Conservation (phyloP, 2,888 invertebrate genomes). For the Boloria euphrosyne region DNA sequence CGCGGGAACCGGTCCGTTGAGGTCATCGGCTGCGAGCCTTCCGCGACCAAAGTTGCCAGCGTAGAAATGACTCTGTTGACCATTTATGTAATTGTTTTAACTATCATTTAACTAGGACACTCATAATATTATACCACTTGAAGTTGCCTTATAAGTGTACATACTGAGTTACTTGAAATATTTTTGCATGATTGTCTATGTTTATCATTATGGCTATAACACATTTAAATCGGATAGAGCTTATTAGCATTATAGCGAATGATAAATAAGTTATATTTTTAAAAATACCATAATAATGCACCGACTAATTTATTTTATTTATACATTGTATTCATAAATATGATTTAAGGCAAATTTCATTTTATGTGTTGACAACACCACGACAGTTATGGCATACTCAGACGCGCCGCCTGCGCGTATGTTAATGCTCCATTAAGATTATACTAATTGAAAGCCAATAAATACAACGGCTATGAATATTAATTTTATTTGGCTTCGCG, state of each 20-base stretch:
- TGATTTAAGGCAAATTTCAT: slow-evolving; percentile 15
- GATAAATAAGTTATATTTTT: too few relatives aligned
- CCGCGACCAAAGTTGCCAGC: slow-evolving; percentile 76
- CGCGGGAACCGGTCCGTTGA: slow-evolving; percentile 77
- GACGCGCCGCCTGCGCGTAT: slow-evolving; percentile 74
- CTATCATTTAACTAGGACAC: slow-evolving; percentile 59
- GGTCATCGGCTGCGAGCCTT: slow-evolving; percentile 81
- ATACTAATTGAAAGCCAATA: slow-evolving; percentile 83
- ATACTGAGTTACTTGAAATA: slow-evolving; percentile 2
- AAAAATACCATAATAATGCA: neutral
- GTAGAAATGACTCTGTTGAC: slow-evolving; percentile 54
- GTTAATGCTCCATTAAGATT: slow-evolving; percentile 82
- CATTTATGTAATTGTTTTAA: slow-evolving; percentile 64
- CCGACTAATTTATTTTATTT: slow-evolving; percentile 5
- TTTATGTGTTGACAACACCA: slow-evolving; percentile 56
- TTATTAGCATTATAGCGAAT: too few relatives aligned
- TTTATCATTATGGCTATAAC: neutral
- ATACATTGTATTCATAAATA: slow-evolving; percentile 1
- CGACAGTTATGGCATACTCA: slow-evolving; percentile 60
- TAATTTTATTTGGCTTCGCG: slow-evolving; percentile 78
- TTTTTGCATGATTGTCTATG: neutral
- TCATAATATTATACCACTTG: slow-evolving; percentile 54
- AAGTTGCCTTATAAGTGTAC: slow-evolving; percentile 38
- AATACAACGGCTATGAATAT: slow-evolving; percentile 82
- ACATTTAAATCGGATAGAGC: too few relatives aligned